Percentiles rank a stretch among this genome's conserved stretches.
phyloP scores from a whole-genome alignment of 2,113 vertebrate genomes.

The Ibidorhyncha struthersii region DNA sequence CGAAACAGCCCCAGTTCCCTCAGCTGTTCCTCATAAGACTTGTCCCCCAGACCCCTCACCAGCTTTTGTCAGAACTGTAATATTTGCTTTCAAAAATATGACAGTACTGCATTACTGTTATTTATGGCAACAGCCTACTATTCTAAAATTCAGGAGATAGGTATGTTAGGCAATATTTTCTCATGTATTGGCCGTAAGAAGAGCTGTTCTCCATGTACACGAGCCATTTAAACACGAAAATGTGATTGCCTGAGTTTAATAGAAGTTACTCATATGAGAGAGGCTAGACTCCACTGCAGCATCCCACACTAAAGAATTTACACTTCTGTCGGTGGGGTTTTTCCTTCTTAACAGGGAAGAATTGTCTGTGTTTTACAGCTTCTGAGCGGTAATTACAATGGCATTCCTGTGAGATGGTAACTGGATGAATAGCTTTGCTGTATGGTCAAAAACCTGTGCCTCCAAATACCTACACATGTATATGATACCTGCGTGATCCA shows the following conservation, averaged over 20 bases:
- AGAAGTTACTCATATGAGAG: not conserved
- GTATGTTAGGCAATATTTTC: accelerated
- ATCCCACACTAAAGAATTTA: accelerated
- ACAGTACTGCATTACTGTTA: not conserved
- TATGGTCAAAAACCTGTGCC: not conserved
- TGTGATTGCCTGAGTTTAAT: accelerated
- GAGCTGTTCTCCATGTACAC: accelerated
- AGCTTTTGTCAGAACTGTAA: no score
- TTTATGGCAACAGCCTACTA: not conserved
- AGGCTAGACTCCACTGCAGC: accelerated
- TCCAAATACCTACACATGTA: accelerated
- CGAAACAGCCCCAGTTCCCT: no score
- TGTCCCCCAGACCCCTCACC: no score
- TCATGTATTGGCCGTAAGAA: accelerated
- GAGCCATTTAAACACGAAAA: not conserved
- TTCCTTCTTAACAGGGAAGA: not conserved
- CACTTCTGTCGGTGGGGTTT: accelerated
- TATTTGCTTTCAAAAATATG: not conserved
- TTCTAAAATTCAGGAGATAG: not conserved
- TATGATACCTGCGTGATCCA: accelerated
- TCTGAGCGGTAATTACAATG: not conserved
- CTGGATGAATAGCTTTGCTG: not conserved
- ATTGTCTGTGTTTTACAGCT: not conserved
- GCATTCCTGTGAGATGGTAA: not conserved
- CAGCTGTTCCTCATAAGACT: no score